These are phyloP conservation scores for Elephas maximus DNA, from an alignment of 2,113 vertebrate species.

Conservation along the genomic window DNA sequence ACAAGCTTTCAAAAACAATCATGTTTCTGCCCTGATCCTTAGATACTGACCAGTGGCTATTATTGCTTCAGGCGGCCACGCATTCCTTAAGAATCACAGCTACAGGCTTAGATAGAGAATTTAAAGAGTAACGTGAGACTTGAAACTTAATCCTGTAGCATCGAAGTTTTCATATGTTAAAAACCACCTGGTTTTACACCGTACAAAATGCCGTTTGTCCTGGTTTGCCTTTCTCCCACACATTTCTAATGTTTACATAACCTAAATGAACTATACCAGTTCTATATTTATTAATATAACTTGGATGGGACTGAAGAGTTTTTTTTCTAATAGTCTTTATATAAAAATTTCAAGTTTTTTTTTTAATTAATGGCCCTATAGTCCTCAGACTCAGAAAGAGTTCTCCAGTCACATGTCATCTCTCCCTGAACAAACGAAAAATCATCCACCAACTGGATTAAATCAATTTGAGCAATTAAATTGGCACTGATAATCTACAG, in stretches of 20 bases:
- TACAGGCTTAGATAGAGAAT: background rate
- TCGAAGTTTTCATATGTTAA: constrained; percentile 18
- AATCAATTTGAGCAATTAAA: constrained; percentile 48
- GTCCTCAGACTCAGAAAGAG: background rate
- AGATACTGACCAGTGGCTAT: constrained; percentile 30
- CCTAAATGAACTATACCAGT: background rate
- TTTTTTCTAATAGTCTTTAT: background rate
- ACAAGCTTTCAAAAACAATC: constrained; percentile 21
- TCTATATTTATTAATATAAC: constrained; percentile 24
- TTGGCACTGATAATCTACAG: background rate
- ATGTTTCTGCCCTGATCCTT: background rate
- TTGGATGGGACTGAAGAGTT: background rate
- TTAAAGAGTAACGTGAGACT: background rate
- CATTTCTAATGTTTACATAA: background rate
- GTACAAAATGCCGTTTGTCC: background rate
- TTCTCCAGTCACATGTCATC: background rate
- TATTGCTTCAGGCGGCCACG: background rate
- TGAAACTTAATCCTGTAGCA: background rate
- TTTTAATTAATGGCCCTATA: background rate
- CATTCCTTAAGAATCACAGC: background rate
- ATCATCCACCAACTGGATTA: background rate
- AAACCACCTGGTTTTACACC: background rate
- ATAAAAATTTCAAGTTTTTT: background rate
- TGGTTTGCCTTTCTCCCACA: background rate
- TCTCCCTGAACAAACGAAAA: background rate